Percentiles rank a stretch among this genome's conserved stretches.
phyloP scores from a whole-genome alignment of 2,888 invertebrate species.

The Coremacera marginata region DNA sequence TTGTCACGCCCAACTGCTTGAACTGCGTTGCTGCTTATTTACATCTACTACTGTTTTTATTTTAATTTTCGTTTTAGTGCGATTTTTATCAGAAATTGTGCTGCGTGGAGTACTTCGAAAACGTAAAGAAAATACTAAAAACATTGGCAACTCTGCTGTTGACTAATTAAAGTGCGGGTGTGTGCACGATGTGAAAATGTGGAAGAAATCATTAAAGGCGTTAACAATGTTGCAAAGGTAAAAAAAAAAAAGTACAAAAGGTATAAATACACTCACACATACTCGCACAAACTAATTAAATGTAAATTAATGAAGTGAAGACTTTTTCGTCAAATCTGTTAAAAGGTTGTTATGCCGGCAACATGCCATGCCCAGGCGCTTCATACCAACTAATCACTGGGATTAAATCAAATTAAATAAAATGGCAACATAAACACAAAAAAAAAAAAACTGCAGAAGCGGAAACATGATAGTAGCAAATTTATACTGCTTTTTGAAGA shows the following conservation, averaged over 20 bases:
- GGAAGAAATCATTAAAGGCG: conserved; percentile 53
- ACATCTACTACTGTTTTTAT: not conserved
- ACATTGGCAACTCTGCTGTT: not conserved
- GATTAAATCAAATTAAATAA: conserved; percentile 25
- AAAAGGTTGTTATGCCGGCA: not conserved
- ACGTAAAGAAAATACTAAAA: conserved; percentile 8
- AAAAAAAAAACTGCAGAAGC: not conserved
- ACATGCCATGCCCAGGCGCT: not conserved
- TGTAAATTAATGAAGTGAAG: conserved; percentile 52
- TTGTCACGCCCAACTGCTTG: conserved; percentile 15
- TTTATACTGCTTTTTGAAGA: not conserved
- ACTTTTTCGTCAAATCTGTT: conserved; percentile 21
- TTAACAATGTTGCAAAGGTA: conserved; percentile 47
- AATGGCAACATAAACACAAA: not conserved
- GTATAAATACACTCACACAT: not conserved
- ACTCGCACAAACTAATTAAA: conserved; percentile 49
- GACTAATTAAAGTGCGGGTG: conserved; percentile 17
- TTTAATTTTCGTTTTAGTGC: not conserved
- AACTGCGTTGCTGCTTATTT: not conserved
- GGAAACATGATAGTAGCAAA: not conserved
- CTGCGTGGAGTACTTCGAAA: not conserved
- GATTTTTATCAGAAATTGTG: conserved; percentile 33
- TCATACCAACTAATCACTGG: not conserved
- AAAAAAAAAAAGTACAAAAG: conserved; percentile 10
- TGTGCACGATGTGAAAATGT: conserved; percentile 14